These are phyloP conservation scores for Odontothrips loti DNA, from an alignment of 2,888 invertebrate genomes.

Conservation along the genomic window DNA sequence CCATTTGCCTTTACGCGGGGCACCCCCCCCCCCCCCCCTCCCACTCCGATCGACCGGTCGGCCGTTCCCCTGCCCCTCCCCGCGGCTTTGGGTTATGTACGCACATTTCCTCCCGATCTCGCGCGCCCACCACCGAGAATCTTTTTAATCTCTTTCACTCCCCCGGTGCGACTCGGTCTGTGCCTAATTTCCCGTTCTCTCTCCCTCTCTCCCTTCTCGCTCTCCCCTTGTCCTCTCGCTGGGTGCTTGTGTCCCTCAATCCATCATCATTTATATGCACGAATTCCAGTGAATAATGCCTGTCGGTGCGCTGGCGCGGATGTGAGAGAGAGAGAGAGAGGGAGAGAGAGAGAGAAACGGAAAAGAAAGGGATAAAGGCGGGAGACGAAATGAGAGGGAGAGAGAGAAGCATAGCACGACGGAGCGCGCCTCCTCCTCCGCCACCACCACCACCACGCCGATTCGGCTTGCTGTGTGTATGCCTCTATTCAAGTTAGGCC, in stretches of 20 bases:
- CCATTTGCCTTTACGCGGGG: not conserved
- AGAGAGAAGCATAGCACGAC: not conserved
- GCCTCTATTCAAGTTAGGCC: slow-evolving; percentile 26
- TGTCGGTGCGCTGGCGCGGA: not conserved
- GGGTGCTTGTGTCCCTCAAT: slow-evolving; percentile 15
- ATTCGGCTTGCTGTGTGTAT: not conserved
- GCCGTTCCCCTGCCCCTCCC: not conserved
- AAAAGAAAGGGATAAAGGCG: not conserved
- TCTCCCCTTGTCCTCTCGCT: not conserved
- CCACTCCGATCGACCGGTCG: too few species aligned
- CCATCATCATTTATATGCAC: slow-evolving; percentile 26
- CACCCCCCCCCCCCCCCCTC: not conserved
- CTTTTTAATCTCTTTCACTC: slow-evolving; percentile 11
- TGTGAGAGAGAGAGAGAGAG: slow-evolving; percentile 6
- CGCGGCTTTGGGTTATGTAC: not conserved
- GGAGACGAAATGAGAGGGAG: not conserved
- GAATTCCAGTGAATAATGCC: slow-evolving; percentile 23
- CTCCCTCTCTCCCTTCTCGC: not conserved
- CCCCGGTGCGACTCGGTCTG: not conserved
- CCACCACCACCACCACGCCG: not conserved
- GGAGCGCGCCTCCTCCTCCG: not conserved
- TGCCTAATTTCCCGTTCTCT: not conserved
- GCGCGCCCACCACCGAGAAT: not conserved
- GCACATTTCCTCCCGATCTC: not conserved
- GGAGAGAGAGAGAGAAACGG: slow-evolving; percentile 12